Evolutionary conservation across 2,797 vertebrate species (phyloP).

Genomic region (Philypnodon macrostomus): DNA sequence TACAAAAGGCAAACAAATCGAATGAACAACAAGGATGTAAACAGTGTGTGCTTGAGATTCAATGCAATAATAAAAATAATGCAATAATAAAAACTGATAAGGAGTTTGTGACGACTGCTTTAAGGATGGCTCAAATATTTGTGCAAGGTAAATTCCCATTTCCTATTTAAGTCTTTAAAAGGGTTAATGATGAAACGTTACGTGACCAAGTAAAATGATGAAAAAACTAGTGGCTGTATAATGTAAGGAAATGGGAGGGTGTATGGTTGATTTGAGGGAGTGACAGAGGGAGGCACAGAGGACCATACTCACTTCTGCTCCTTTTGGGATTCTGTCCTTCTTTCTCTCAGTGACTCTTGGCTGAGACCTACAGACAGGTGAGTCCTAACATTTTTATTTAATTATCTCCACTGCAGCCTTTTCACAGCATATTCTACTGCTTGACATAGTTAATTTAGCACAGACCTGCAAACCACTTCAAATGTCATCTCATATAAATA

Average conservation of each 20-base stretch:
- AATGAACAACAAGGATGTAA: neutral
- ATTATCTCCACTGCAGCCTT: neutral
- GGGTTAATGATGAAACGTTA: constrained; percentile 12
- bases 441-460: neutral
- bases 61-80: too few species aligned
- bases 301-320: constrained; percentile 49
- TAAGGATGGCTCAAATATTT: neutral
- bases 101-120: too few species aligned
- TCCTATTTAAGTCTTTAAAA: constrained; percentile 10
- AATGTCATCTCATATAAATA: neutral
- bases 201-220: neutral
- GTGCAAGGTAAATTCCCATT: neutral
- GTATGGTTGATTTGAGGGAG: constrained; percentile 58
- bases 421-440: neutral
- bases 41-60: neutral
- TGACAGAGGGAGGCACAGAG: constrained; percentile 66
- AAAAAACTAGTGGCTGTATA: constrained; percentile 25
- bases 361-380: constrained; percentile 64
- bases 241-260: constrained; percentile 56
- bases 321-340: constrained; percentile 44
- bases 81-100: neutral
- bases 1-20: neutral
- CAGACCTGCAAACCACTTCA: too few species aligned
- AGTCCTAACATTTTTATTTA: constrained; percentile 25
- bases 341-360: constrained; percentile 50